A percentile compares a stretch with the other conserved stretches of the same genome.
These are phyloP conservation scores for Vimba vimba DNA, from an alignment of 2,113 vertebrate genomes.

Conservation along the genomic window DNA sequence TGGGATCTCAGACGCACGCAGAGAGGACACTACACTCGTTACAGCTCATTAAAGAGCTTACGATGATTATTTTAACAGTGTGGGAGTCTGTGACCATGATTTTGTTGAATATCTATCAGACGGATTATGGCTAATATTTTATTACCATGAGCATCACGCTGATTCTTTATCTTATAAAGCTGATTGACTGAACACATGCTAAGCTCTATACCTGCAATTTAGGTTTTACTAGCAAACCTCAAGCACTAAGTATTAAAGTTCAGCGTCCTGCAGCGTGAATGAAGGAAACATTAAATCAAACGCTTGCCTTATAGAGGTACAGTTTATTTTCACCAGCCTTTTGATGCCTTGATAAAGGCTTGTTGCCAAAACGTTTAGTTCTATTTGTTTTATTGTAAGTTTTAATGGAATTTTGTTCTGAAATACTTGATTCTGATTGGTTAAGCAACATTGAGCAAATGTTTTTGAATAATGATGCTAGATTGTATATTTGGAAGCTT, in stretches of 20 bases:
- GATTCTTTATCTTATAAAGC: not conserved
- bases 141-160: not conserved
- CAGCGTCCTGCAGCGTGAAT: not conserved
- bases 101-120: constrained; percentile 24
- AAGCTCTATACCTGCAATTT: not conserved
- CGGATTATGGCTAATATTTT: constrained; percentile 39
- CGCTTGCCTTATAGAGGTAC: too few species aligned
- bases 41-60: constrained; percentile 42
- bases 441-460: not conserved
- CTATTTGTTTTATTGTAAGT: not conserved
- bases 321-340: too few species aligned
- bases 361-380: too few species aligned
- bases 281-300: too few species aligned
- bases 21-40: constrained; percentile 45
- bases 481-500: not conserved
- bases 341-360: too few species aligned
- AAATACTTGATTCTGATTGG: not conserved
- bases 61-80: constrained; percentile 29
- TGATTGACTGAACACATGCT: not conserved
- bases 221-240: too few species aligned
- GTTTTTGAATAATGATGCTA: not conserved
- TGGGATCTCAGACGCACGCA: constrained; percentile 36
- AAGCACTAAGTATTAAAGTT: not conserved
- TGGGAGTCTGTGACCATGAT: not conserved
- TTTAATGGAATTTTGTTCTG: not conserved